A percentile compares a stretch with the other conserved stretches of the same genome.
phyloP scores from a whole-genome alignment of 2,113 vertebrate genomes.

The Mixornis gularis region DNA sequence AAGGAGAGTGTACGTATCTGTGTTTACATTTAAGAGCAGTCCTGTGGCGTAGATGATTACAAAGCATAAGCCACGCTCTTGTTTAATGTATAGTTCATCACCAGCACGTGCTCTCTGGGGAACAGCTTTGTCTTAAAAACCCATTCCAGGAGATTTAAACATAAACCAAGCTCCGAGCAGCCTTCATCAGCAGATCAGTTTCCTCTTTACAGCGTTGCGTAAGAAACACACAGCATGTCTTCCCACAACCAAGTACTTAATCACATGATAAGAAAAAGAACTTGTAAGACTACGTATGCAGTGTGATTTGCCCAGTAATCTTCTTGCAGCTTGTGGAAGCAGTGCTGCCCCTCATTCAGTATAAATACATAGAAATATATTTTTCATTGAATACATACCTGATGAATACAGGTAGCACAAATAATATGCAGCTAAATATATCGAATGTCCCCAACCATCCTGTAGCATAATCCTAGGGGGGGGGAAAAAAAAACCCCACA shows the following conservation, averaged over 20 bases:
- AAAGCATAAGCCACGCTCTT: fast-evolving
- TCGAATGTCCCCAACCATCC: no score
- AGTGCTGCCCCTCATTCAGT: neutral
- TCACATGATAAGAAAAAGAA: neutral
- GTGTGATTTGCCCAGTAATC: neutral
- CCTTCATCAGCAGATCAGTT: neutral
- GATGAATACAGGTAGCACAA: neutral
- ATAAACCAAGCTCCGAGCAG: neutral
- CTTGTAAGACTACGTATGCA: fast-evolving
- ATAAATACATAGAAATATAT: neutral
- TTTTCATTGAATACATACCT: neutral
- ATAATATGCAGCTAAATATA: fast-evolving
- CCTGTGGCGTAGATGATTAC: neutral
- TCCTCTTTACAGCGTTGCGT: neutral
- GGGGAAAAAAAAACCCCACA: fast-evolving
- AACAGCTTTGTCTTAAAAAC: neutral
- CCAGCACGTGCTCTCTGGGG: fast-evolving
- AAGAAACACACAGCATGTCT: neutral
- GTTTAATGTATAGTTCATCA: fast-evolving
- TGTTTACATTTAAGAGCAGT: neutral
- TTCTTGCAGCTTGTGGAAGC: neutral
- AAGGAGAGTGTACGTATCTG: neutral
- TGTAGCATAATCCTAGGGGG: neutral
- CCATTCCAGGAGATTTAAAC: neutral
- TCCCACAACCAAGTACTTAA: neutral